A percentile compares a stretch with the other conserved stretches of the same genome.
Evolutionary conservation across 2,888 invertebrate genomes (phyloP).

Genomic region (Drosophila pseudotalamancana): DNA sequence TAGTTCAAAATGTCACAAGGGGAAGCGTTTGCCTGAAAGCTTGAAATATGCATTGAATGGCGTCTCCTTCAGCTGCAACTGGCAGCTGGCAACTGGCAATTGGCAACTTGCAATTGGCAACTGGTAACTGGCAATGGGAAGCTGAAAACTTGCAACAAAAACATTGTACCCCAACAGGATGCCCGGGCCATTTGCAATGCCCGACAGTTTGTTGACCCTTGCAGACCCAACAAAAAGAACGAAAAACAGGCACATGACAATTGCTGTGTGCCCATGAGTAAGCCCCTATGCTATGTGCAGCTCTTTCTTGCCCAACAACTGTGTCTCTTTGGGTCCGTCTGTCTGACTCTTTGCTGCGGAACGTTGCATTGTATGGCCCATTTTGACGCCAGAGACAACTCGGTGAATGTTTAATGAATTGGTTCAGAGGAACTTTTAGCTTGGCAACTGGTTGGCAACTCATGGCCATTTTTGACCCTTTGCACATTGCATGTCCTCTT

Average conservation of each 20-base stretch:
- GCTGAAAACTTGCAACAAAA: slow-evolving; percentile 9
- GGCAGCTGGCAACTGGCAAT: slow-evolving; percentile 5
- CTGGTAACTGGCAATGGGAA: slow-evolving; percentile 14
- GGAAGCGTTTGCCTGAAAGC: slow-evolving; percentile 1
- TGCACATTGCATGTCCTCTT: slow-evolving; percentile 32
- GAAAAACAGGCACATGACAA: slow-evolving; percentile 45
- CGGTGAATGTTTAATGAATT: slow-evolving; percentile 73
- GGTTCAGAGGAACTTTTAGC: slow-evolving; percentile 61
- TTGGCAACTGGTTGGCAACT: slow-evolving; percentile 34
- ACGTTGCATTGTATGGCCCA: slow-evolving; percentile 56
- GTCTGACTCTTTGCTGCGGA: slow-evolving; percentile 15
- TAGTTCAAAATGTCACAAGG: slow-evolving; percentile 19
- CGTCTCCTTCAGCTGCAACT: slow-evolving; percentile 20
- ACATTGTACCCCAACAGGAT: slow-evolving; percentile 20
- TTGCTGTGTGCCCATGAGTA: slow-evolving; percentile 37
- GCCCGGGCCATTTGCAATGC: slow-evolving; percentile 43
- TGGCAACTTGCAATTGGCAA: slow-evolving; percentile 14
- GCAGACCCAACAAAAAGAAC: slow-evolving; percentile 17
- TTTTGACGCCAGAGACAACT: slow-evolving; percentile 61
- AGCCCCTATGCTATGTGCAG: slow-evolving; percentile 2
- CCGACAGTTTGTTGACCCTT: slow-evolving; percentile 68
- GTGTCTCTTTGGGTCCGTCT: slow-evolving; percentile 5
- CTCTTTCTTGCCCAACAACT: slow-evolving; percentile 10
- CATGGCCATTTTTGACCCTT: slow-evolving; percentile 36
- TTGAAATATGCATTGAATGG: slow-evolving; percentile 51